Evolutionary conservation across 1,140 invertebrate species (phyloP).

Genomic region (Pemphigus obesinymphae): DNA sequence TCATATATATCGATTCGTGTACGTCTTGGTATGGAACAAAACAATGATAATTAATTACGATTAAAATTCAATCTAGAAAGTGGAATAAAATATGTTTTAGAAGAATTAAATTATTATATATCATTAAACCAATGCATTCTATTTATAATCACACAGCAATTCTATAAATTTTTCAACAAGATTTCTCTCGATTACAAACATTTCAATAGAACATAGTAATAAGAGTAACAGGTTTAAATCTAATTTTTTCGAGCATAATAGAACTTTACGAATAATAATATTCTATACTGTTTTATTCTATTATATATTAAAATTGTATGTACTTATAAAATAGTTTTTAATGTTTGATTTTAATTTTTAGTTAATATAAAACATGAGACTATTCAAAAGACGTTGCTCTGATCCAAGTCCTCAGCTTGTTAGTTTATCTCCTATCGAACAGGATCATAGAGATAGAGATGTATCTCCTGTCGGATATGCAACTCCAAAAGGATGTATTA

Average conservation of each 20-base stretch:
- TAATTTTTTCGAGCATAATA: background rate
- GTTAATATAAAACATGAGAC: slow-evolving; percentile 50
- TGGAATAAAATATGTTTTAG: background rate
- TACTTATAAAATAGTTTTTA: background rate
- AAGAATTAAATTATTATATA: background rate
- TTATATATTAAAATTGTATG: background rate
- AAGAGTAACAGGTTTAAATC: slow-evolving; percentile 1
- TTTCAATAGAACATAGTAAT: background rate
- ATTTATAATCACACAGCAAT: background rate
- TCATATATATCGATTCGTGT: background rate
- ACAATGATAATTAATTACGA: background rate
- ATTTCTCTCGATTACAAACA: slow-evolving; percentile 8
- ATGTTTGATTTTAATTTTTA: background rate
- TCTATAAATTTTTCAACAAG: background rate
- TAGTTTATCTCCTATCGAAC: slow-evolving; percentile 54
- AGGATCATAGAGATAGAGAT: slow-evolving; percentile 48
- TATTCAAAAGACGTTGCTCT: slow-evolving; percentile 54
- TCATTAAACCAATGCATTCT: background rate
- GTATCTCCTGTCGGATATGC: slow-evolving; percentile 44
- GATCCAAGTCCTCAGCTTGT: slow-evolving; percentile 56
- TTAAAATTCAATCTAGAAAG: background rate
- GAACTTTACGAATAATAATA: background rate
- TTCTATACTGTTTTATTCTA: background rate
- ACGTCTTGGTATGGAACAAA: background rate
- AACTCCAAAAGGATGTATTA: slow-evolving; percentile 44